Base-by-base conservation (phyloP, 2,113 vertebrate genomes). In the Clarias macrocephalus region DNA sequence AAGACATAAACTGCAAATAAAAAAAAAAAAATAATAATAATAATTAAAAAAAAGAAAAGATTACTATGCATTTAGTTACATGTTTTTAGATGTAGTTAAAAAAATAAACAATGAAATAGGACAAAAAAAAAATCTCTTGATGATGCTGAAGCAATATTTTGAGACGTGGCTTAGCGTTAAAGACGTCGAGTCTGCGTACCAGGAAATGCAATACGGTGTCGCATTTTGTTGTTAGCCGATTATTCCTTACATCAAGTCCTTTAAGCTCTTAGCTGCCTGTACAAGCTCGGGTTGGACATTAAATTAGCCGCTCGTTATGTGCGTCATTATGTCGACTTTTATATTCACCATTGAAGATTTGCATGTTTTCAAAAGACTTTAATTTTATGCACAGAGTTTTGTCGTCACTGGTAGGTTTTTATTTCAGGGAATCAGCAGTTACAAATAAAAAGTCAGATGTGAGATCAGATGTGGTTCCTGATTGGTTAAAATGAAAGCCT, bases 21-120 rank as follows among this genome's bases (percentile, higher is more conserved):
- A 25, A 72, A 85, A 83, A 66, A 73, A n/a, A n/a, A n/a, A 37
- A 37, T 37, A 37, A 37, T 37, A 37, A 37, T 37, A 3, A 37
- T 37, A 37, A 37, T 3, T 3, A 37, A 37, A 68, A 7, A 48
- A 75, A 21, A 33, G 10, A 77, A 56, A 77, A 10, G 66, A 63
- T 75, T 82, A 83, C 70, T 76, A 82, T 59, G 72, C 15, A 81
- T 84, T 82, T 56, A 75, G 59, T 82, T 66, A 85, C 52, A 28
- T 23, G 33, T 88, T 85, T 85, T 82, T 65, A 82, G 56, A 85
- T 77, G 63, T 33, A 84, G 66, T 33, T 65, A 84, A 82, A 82
- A 84, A 86, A 68, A 86, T 68, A 80, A 88, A 75, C 12, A 65
- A 25, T 66, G 33, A 90, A 85, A 79, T 84, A 33, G 68, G 62